Base-by-base conservation (phyloP, 2,113 vertebrate genomes). In the Grammomys surdaster region DNA sequence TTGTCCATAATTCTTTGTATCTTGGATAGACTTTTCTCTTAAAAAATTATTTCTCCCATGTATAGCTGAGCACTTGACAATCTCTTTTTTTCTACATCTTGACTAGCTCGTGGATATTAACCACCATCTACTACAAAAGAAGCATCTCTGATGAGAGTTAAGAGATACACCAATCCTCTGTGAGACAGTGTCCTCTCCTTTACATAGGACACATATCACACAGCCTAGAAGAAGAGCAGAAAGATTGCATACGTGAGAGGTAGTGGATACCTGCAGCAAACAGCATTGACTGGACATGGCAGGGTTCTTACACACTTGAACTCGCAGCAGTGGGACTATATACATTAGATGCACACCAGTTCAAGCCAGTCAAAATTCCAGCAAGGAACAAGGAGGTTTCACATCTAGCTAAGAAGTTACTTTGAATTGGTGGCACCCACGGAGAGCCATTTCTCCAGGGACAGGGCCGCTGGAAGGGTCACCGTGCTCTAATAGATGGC, bases 11-110 rank as follows among this genome's bases (percentile, higher is more conserved):
- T 22, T 48, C 8, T 54, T 65, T 87, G 5, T 12, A 16, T 85
- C 26, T 28, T 28, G 26, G 54, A 19, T 67, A 80, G 65, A 94
- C 75, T 33, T 58, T 95, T 95, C 24, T 95, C 48, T 70, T 80
- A 94, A 89, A 93, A 94, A 9, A 94, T 2, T 48, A 33, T 54
- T 58, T 86, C 9, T 86, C 60, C 43, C 28, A 33, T 86, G 46
- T 67, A 48, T 65, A 67, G 28, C 1, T 48, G 16, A 67, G 4
- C 2, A 67, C 4, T 65, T 5, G 17, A 20, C 24, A 17, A 31
- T 67, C 26, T 33, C 43, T 67, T 11, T 48, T 33, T 86, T 12
- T 48, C 40, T 67, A 10, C 16, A 48, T 20, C 26, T 86, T 86
- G 60, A 48, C 40, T 12, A 67, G 26, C 20, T 3, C 48, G 9